Percentiles rank a stretch among this genome's conserved stretches.
Conservation (phyloP, 1,140 invertebrate species). For the Ceratitis capitata region DNA sequence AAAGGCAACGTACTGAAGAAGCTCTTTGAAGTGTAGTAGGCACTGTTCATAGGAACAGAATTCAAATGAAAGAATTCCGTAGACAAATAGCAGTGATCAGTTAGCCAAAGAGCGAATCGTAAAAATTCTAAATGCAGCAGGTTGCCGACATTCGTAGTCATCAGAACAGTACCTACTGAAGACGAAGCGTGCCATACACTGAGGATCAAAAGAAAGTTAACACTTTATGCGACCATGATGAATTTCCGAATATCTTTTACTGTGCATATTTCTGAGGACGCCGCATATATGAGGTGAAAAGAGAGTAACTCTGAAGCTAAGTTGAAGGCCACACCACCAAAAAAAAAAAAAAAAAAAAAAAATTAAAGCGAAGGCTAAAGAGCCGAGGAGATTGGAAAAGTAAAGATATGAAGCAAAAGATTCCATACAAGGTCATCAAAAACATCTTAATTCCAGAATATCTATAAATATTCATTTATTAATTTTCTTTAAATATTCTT, state of each 20-base stretch:
- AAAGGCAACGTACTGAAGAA: not conserved
- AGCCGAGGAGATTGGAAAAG: no score
- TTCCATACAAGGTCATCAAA: no score
- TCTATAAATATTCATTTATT: no score
- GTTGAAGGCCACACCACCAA: no score
- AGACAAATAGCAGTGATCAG: not conserved
- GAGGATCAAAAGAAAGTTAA: not conserved
- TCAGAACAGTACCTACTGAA: not conserved
- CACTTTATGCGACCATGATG: not conserved
- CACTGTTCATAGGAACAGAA: not conserved
- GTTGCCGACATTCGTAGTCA: not conserved
- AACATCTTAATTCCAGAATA: no score
- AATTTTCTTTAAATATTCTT: no score
- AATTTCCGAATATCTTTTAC: no score
- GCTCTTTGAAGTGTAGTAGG: not conserved
- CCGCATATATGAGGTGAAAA: not conserved
- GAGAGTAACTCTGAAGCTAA: no score
- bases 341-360: no score
- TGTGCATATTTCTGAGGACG: no score
- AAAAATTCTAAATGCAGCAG: slow-evolving; percentile 4
- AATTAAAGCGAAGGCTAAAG: no score
- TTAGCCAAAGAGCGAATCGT: slow-evolving; percentile 4
- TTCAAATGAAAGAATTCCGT: not conserved
- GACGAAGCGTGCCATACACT: not conserved
- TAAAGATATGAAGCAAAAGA: no score